Evolutionary conservation across 1,140 invertebrate species (phyloP).

Genomic region (Oryzaephilus surinamensis): DNA sequence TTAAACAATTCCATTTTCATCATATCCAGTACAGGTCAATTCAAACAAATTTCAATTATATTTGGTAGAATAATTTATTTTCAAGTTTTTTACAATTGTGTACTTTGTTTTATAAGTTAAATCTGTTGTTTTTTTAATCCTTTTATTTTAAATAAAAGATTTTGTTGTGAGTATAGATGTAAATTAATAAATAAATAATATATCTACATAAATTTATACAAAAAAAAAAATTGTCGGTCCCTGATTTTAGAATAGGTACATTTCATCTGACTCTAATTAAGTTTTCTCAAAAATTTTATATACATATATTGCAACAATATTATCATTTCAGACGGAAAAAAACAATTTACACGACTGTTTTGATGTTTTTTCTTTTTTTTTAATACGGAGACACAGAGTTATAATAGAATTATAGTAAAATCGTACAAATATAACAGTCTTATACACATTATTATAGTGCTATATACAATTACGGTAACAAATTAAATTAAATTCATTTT

Average conservation of each 20-base stretch:
- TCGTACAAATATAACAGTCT: conserved; percentile 27
- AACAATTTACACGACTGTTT: not conserved
- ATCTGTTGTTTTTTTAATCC: too few species aligned
- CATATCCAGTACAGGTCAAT: too few species aligned
- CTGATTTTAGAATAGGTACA: conserved; percentile 26
- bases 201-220: conserved; percentile 37
- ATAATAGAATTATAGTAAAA: conserved; percentile 8
- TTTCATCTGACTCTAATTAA: conserved; percentile 12
- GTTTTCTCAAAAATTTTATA: not conserved
- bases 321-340: not conserved
- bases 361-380: conserved; percentile 8
- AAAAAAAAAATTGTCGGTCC: conserved; percentile 31
- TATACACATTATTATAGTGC: conserved; percentile 28
- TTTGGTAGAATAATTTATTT: conserved; percentile 33
- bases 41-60: too few species aligned
- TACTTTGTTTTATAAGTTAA: conserved; percentile 15
- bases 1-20: too few species aligned
- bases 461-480: conserved; percentile 29
- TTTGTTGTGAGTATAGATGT: conserved; percentile 38
- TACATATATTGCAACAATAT: not conserved
- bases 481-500: conserved; percentile 21
- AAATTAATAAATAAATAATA: conserved; percentile 36
- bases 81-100: conserved; percentile 25
- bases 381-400: not conserved
- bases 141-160: conserved; percentile 25